Conservation (phyloP, 2,888 invertebrate genomes). For the Neocrepidodera transversa region DNA sequence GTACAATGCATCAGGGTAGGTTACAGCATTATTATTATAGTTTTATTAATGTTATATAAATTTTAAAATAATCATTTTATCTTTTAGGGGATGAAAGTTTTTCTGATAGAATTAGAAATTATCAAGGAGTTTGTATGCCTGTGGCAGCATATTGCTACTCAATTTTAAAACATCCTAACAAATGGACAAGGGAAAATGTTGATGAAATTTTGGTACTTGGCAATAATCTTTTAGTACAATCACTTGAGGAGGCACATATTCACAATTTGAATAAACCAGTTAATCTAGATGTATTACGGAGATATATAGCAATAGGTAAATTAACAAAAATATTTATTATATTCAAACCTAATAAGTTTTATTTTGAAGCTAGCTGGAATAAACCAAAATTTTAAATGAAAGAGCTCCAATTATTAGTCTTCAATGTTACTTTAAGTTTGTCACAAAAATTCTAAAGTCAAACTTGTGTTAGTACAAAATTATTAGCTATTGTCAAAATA, state of each 20-base stretch:
- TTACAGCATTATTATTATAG: too few relatives aligned
- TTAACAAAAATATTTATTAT: too few relatives aligned
- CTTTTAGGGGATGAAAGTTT: constrained; percentile 52
- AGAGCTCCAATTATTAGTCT: too few relatives aligned
- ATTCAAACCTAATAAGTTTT: too few relatives aligned
- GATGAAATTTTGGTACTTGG: constrained; percentile 67
- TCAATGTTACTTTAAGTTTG: too few relatives aligned
- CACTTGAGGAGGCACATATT: constrained; percentile 50
- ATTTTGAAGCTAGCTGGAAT: too few relatives aligned
- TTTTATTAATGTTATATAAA: background rate
- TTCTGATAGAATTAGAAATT: constrained; percentile 46
- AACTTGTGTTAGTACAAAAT: too few relatives aligned
- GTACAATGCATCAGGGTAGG: constrained; percentile 48
- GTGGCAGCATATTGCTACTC: constrained; percentile 67
- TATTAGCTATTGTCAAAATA: too few relatives aligned
- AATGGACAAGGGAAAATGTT: constrained; percentile 68
- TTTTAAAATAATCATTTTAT: too few relatives aligned
- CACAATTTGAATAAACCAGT: constrained; percentile 49
- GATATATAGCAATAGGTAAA: constrained; percentile 62
- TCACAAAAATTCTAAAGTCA: too few relatives aligned
- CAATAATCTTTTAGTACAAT: constrained; percentile 61
- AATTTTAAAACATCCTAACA: constrained; percentile 66
- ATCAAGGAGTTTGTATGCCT: constrained; percentile 67
- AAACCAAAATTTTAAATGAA: too few relatives aligned
- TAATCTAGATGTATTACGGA: constrained; percentile 60